Conservation (phyloP, 2,888 invertebrate species). For the Vanessa cardui region DNA sequence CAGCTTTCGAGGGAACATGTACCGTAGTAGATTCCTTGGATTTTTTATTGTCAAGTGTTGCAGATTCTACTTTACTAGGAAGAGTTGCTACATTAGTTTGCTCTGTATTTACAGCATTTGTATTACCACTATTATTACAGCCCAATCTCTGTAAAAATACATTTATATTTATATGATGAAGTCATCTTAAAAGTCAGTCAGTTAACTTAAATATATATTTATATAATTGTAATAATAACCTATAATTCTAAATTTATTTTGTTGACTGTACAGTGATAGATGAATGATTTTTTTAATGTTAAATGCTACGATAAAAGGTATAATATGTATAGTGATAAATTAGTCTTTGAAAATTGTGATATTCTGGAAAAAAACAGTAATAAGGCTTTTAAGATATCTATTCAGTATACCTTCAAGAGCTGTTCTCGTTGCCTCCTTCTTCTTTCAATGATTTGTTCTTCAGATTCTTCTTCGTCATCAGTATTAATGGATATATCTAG, state of each 20-base stretch:
- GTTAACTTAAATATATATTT: no score
- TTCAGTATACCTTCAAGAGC: conserved; percentile 91
- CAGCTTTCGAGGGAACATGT: conserved; percentile 20
- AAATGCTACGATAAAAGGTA: no score
- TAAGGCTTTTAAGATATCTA: not conserved
- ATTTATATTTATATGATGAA: not conserved
- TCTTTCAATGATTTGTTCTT: conserved; percentile 95
- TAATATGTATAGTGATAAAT: no score
- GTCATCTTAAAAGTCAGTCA: no score
- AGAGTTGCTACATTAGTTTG: conserved; percentile 19
- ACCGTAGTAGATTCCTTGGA: conserved; percentile 27
- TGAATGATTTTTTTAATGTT: no score
- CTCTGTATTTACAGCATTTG: conserved; percentile 16
- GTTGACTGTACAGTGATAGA: no score
- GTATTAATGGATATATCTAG: conserved; percentile 89
- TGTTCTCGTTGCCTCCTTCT: conserved; percentile 94
- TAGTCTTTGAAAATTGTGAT: no score
- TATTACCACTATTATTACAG: conserved; percentile 39
- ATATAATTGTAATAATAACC: no score
- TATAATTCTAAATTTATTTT: no score
- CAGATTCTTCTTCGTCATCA: conserved; percentile 93
- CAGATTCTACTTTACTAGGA: conserved; percentile 3
- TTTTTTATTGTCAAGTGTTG: conserved; percentile 33
- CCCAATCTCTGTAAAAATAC: conserved; percentile 48
- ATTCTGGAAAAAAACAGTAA: not conserved